Percentiles rank a stretch among this genome's conserved stretches.
These are phyloP conservation scores for Littorina saxatilis DNA, from an alignment of 1,140 invertebrate species.

Conservation along the genomic window DNA sequence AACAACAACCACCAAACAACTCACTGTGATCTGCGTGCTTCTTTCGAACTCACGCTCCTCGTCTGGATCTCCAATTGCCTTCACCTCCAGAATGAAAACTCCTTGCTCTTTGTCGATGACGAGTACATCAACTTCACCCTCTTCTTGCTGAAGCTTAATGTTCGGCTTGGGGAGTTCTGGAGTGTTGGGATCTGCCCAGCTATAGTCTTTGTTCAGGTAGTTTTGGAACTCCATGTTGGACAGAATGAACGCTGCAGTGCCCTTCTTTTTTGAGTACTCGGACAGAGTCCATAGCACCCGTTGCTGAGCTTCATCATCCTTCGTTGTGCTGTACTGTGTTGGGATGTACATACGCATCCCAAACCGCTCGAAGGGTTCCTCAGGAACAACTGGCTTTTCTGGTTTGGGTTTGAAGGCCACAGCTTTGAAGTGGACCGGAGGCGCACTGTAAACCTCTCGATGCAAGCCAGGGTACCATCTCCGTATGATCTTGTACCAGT, in stretches of 20 bases:
- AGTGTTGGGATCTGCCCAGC: background rate
- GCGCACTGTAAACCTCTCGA: background rate
- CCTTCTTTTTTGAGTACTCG: background rate
- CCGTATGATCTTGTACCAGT: constrained; percentile 7
- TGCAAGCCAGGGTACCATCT: constrained; percentile 14
- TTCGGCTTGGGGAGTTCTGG: background rate
- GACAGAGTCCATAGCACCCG: background rate
- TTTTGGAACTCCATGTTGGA: constrained; percentile 33
- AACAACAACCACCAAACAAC: no score
- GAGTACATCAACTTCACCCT: constrained; percentile 16
- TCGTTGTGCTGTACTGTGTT: background rate
- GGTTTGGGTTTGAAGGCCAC: background rate
- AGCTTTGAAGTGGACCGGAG: background rate
- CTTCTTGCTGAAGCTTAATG: background rate
- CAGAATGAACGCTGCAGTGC: background rate
- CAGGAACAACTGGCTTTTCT: no score
- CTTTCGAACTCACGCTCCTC: no score
- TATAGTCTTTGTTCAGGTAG: constrained; percentile 21
- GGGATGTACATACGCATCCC: background rate
- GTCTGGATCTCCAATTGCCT: constrained; percentile 2
- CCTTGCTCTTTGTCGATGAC: constrained; percentile 4
- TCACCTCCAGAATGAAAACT: constrained; percentile 21
- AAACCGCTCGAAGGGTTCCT: background rate
- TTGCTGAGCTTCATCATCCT: constrained; percentile 16
- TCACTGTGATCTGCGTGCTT: no score